These are phyloP conservation scores for Casuarius casuarius DNA, from an alignment of 2,113 vertebrate genomes.

Conservation along the genomic window DNA sequence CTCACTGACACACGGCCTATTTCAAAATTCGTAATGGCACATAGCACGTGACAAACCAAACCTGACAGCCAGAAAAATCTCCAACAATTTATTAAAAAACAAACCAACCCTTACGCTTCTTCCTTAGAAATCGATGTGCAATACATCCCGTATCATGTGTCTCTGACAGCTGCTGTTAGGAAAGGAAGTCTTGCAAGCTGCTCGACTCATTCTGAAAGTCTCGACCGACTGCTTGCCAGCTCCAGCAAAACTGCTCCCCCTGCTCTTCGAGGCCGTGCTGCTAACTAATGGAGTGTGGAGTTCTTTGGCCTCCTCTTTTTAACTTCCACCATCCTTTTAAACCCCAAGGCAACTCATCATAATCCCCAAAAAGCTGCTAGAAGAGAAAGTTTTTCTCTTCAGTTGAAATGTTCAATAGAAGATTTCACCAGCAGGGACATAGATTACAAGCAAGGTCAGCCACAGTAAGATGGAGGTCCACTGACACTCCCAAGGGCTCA, in stretches of 20 bases:
- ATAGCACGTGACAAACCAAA: neutral
- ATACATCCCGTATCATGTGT: conserved; percentile 38
- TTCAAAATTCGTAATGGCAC: neutral
- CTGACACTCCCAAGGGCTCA: neutral
- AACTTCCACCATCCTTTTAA: neutral
- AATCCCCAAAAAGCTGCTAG: neutral
- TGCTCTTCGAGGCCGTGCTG: neutral
- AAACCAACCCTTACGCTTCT: neutral
- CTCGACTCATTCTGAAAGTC: conserved; percentile 43
- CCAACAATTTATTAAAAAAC: neutral
- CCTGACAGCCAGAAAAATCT: conserved; percentile 2
- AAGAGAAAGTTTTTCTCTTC: neutral
- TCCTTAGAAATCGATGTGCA: conserved; percentile 37
- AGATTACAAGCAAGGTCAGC: neutral
- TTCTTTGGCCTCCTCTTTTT: neutral
- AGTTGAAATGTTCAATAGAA: neutral
- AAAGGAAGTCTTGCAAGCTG: conserved; percentile 56
- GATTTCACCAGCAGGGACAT: neutral
- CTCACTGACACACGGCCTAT: neutral
- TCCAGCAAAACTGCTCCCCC: neutral
- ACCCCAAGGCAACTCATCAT: neutral
- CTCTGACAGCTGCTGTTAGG: conserved; percentile 26
- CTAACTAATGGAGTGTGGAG: neutral
- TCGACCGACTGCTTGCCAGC: neutral
- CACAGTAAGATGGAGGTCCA: neutral